Conservation (phyloP, 2,113 vertebrate genomes). For the Ciconia maguari region DNA sequence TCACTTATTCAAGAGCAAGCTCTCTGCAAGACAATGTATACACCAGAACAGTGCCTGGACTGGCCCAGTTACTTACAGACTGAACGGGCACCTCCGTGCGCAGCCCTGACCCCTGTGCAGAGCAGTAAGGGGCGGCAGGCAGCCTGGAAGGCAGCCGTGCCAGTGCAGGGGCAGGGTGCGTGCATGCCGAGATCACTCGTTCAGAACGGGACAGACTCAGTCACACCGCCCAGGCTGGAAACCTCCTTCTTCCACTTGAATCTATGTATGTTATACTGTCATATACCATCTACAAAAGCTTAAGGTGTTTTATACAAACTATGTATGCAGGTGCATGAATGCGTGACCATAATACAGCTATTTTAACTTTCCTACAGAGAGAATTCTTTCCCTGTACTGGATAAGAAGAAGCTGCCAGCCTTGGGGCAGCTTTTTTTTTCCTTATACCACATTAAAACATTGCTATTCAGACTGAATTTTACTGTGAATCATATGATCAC, state of each 20-base stretch:
- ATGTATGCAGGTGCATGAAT: not conserved
- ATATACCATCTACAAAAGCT: not conserved
- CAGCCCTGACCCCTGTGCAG: not conserved
- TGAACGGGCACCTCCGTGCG: fast-evolving
- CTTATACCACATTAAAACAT: not conserved
- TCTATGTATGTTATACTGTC: not conserved
- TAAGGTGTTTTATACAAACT: not conserved
- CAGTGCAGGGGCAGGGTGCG: fast-evolving
- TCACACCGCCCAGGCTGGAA: fast-evolving
- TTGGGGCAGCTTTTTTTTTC: not conserved
- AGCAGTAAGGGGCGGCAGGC: not conserved
- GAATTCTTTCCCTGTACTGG: not conserved
- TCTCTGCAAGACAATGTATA: not conserved
- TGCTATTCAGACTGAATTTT: not conserved
- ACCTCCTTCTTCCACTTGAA: not conserved
- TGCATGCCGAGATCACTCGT: fast-evolving
- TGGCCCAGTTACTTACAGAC: not conserved
- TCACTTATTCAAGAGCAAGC: fast-evolving
- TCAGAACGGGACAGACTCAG: not conserved
- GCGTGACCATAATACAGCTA: not conserved
- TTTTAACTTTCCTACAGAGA: not conserved
- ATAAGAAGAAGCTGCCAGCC: not conserved
- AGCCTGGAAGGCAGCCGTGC: not conserved
- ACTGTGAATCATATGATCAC: not conserved
- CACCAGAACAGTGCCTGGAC: not conserved